Conservation (phyloP, 2,888 invertebrate species). For the Diplazon laetatorius region DNA sequence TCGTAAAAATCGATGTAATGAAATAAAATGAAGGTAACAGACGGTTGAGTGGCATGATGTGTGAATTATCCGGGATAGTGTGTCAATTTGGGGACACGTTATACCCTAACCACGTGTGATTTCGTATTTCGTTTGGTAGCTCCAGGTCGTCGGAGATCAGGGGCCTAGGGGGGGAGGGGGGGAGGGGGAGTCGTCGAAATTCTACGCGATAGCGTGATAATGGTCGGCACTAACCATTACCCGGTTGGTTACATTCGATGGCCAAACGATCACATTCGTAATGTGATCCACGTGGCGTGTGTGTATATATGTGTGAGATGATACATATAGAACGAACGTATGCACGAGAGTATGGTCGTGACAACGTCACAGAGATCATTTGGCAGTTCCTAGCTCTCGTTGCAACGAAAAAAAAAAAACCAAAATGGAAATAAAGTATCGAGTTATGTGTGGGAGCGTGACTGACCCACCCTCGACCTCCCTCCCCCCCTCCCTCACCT, state of each 20-base stretch:
- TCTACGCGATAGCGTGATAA: conserved; percentile 49
- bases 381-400: conserved; percentile 25
- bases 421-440: conserved; percentile 58
- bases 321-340: background rate
- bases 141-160: background rate
- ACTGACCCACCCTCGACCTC: background rate
- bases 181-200: conserved; percentile 43
- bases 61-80: conserved; percentile 46
- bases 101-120: conserved; percentile 50
- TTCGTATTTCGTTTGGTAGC: conserved; percentile 26
- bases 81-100: conserved; percentile 54
- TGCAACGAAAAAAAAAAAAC: conserved; percentile 54
- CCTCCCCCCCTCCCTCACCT: too few relatives aligned
- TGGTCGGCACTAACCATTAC: conserved; percentile 61
- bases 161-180: too few relatives aligned
- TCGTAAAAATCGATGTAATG: conserved; percentile 26
- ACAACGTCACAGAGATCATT: conserved; percentile 10
- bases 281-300: conserved; percentile 11
- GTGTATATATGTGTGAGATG: background rate
- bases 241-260: conserved; percentile 34
- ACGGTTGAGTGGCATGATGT: background rate
- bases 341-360: background rate
- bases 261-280: conserved; percentile 23
- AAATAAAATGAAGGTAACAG: conserved; percentile 9
- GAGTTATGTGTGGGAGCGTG: conserved; percentile 25